These are phyloP conservation scores for Campylomormyrus tamandua DNA, from an alignment of 2,113 vertebrate genomes.

Conservation along the genomic window DNA sequence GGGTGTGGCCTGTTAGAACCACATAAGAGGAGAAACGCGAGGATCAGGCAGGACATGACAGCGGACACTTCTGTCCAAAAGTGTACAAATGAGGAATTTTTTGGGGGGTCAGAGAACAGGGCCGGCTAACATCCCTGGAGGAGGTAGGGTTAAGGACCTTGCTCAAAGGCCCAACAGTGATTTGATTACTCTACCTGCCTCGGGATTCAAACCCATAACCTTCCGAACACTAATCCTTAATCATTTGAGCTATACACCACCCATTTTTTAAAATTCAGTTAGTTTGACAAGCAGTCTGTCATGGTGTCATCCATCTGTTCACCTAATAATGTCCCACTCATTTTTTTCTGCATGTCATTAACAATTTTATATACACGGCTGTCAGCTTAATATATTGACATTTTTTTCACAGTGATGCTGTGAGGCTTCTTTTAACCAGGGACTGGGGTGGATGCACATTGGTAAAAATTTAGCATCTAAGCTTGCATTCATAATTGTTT, in stretches of 20 bases:
- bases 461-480: background rate
- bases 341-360: background rate
- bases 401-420: background rate
- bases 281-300: background rate
- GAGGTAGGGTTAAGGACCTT: background rate
- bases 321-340: background rate
- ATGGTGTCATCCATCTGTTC: background rate
- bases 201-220: background rate
- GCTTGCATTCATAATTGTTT: background rate
- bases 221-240: background rate
- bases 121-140: background rate
- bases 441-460: background rate
- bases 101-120: background rate
- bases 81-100: background rate
- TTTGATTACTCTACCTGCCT: background rate
- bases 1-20: too few relatives aligned
- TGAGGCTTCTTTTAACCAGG: background rate
- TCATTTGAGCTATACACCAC: background rate
- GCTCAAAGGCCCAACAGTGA: background rate
- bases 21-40: too few relatives aligned
- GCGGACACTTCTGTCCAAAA: background rate
- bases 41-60: too few relatives aligned
- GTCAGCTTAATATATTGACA: background rate
- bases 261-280: background rate
- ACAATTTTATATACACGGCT: background rate